Base-by-base conservation (phyloP, 2,113 vertebrate genomes). In the Callithrix jacchus region DNA sequence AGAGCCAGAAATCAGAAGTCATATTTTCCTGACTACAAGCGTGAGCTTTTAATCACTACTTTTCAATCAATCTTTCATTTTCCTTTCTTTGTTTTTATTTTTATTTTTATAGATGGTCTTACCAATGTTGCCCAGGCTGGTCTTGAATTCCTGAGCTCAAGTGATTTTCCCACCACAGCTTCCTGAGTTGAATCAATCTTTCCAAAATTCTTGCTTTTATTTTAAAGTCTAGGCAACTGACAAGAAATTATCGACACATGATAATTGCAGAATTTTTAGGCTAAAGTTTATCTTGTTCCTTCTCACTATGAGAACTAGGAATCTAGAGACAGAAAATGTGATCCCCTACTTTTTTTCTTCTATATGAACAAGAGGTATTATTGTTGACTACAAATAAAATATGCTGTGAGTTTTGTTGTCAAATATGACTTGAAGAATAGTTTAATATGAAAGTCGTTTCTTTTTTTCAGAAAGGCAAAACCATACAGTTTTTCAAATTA, bases 341-440 rank as follows among this genome's bases (percentile, higher is more conserved):
- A 45, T 52, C 32, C 47, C 7, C 82, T 70, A 4, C 10, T 35
- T 47, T 92, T 94, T 74, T 70, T 56, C 71, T 61, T 68, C 45
- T 35, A 32, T 52, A 56, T 70, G 54, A 94, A 14, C 64, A 83
- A 37, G 20, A 93, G 23, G 68, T 93, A 12, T 89, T 88, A 40
- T 58, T 87, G 20, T 68, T 95, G 64, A 52, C 66, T 77, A 37
- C 37, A 80, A 74, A 83, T 42, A 79, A 68, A 93, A 49, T 45
- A 70, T 66, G 35, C 23, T 64, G 2, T 61, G 76, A 40, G 40
- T 21, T 89, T 93, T 92, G 81, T 83, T 95, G 66, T 81, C 82
- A 89, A 92, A 66, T 71, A 91, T 23, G 64, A 86, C 56, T 89
- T 87, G 64, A 35, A 52, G 47, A 81, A 94, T 74, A 96, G 68